These are phyloP conservation scores for Simalia tracyae DNA, from an alignment of 2,797 vertebrate species.

Conservation along the genomic window DNA sequence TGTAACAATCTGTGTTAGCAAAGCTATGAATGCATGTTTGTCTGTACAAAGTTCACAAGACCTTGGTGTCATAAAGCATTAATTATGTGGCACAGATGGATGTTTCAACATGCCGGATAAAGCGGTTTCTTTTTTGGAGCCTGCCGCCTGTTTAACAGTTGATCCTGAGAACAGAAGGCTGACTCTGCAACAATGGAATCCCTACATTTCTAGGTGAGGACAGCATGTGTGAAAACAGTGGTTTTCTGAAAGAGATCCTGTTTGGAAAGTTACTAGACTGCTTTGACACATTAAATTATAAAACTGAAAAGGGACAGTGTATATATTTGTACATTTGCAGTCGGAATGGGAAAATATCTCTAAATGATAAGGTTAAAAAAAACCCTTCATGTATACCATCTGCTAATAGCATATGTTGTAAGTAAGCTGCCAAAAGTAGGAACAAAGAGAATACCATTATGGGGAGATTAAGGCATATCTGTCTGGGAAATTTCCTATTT, in stretches of 20 bases:
- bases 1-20: slow-evolving; percentile 43
- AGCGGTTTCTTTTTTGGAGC: background rate
- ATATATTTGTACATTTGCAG: slow-evolving; percentile 39
- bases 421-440: slow-evolving; percentile 66
- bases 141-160: slow-evolving; percentile 37
- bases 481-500: slow-evolving; percentile 23
- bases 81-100: slow-evolving; percentile 25
- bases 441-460: slow-evolving; percentile 64
- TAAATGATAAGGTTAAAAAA: slow-evolving; percentile 59
- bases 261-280: slow-evolving; percentile 24
- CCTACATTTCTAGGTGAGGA: slow-evolving; percentile 50
- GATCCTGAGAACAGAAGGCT: slow-evolving; percentile 34
- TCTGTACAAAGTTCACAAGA: slow-evolving; percentile 44
- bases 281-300: slow-evolving; percentile 26
- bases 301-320: background rate
- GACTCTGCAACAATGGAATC: slow-evolving; percentile 35
- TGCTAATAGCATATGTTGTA: slow-evolving; percentile 70
- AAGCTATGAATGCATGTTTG: slow-evolving; percentile 43
- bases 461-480: slow-evolving; percentile 35
- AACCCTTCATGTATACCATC: slow-evolving; percentile 70
- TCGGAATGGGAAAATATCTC: slow-evolving; percentile 57
- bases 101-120: slow-evolving; percentile 40
- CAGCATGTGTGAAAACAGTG: slow-evolving; percentile 29
- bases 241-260: slow-evolving; percentile 9
- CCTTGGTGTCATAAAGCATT: slow-evolving; percentile 30